Base-by-base conservation (phyloP, 1,140 invertebrate species). In the Plectrocnemia conspersa region DNA sequence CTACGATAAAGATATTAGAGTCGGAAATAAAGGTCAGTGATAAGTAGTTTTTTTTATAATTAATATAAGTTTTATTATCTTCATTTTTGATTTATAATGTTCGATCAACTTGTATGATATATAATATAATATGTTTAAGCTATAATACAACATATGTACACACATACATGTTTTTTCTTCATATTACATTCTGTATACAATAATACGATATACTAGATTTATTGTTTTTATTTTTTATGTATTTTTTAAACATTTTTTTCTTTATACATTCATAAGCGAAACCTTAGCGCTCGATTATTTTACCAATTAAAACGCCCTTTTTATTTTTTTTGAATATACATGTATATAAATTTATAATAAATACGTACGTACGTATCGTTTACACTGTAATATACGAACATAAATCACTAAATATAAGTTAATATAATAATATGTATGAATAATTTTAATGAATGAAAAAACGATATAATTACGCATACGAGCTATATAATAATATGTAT, bases 21-120 rank as follows among this genome's bases (percentile, higher is more conserved):
- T 67, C 79, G 15, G 63, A 77, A 40, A 72, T 89, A 58, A 77
- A 82, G 79, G 87, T 89, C 74, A 84, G 83, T 77, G 13, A 29
- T 35, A 15, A 5, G 13, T 42, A 13, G 3, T 42, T 23, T 36
- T 36, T 25, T 45, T 15, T 19, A 41, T 41, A 9, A 41, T n/a
- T n/a, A n/a, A n/a, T n/a, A n/a, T n/a, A n/a, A 29, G 6, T 7
- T 29, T 29, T n/a, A 29, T n/a, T n/a, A n/a, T n/a, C n/a, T n/a
- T n/a, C n/a, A n/a, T n/a, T n/a, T n/a, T n/a, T n/a, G n/a, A n/a
- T n/a, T n/a, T n/a, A n/a, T n/a, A n/a, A n/a, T n/a, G n/a, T n/a
- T n/a, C n/a, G n/a, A n/a, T n/a, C n/a, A n/a, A n/a, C n/a, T n/a
- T n/a, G n/a, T n/a, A 38, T 38, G 13, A 10, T 7, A 38, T 5